phyloP scores from a whole-genome alignment of 2,888 invertebrate genomes.

The Linnaemya vulpina region DNA sequence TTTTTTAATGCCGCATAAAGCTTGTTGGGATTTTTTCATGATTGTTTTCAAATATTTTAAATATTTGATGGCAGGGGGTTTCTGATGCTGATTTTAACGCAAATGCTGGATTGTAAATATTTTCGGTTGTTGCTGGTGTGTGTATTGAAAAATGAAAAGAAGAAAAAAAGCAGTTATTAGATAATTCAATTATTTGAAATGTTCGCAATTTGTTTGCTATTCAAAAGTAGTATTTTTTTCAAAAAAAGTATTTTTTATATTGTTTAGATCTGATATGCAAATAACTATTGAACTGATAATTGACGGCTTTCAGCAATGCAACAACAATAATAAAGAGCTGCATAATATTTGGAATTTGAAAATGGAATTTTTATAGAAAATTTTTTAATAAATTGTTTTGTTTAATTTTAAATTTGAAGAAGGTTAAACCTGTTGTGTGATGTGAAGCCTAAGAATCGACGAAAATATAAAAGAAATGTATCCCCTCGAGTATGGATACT shows the following conservation, averaged over 20 bases:
- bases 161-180: conserved; percentile 8
- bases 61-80: conserved; percentile 2
- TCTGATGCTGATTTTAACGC: neutral
- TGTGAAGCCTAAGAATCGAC: too few species aligned
- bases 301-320: neutral
- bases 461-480: too few species aligned
- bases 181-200: conserved; percentile 16
- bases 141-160: neutral
- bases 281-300: neutral
- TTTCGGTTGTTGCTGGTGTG: neutral
- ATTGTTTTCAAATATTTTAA: neutral
- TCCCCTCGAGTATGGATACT: too few species aligned
- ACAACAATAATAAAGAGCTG: too few species aligned
- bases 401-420: too few species aligned
- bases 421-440: too few species aligned
- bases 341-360: too few species aligned
- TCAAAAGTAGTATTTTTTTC: neutral
- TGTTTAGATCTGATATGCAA: neutral
- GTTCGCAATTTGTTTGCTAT: neutral
- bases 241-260: too few species aligned
- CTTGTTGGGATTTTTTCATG: neutral
- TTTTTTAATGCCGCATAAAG: neutral
- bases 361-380: too few species aligned
- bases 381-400: too few species aligned
- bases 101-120: neutral